A percentile compares a stretch with the other conserved stretches of the same genome.
These are phyloP conservation scores for Pseudoatta argentina DNA, from an alignment of 1,140 invertebrate species.

Conservation along the genomic window DNA sequence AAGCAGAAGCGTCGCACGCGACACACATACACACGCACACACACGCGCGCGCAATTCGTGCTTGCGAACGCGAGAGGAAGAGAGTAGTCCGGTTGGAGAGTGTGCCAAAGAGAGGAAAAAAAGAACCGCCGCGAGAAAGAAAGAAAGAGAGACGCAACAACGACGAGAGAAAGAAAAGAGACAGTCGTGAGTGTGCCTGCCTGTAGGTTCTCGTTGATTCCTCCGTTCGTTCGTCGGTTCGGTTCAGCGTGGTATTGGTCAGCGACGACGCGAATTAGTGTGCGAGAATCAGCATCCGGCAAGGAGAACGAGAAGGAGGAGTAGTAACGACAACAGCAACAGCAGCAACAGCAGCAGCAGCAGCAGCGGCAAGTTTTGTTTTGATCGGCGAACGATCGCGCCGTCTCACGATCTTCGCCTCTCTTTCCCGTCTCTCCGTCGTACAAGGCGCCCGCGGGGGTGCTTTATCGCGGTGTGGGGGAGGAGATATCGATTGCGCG, in stretches of 20 bases:
- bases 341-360: neutral
- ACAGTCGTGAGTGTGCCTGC: conserved; percentile 26
- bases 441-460: conserved; percentile 39
- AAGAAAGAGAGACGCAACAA: neutral
- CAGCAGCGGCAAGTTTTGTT: conserved; percentile 66
- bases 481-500: conserved; percentile 74
- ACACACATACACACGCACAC: no score
- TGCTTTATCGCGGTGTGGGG: conserved; percentile 63
- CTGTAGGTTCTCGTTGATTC: conserved; percentile 1
- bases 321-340: neutral
- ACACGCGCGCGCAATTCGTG: neutral
- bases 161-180: neutral
- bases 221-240: conserved; percentile 12
- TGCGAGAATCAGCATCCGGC: conserved; percentile 45
- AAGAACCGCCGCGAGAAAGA: neutral
- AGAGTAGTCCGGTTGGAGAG: conserved; percentile 24
- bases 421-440: neutral
- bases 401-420: conserved; percentile 56
- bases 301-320: conserved; percentile 31
- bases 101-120: conserved; percentile 46
- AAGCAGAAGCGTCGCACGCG: neutral
- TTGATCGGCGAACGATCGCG: conserved; percentile 69
- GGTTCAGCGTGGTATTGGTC: conserved; percentile 1
- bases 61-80: neutral
- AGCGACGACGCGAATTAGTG: conserved; percentile 46